phyloP scores from a whole-genome alignment of 2,888 invertebrate species.

The Lepidochitona cinerea region DNA sequence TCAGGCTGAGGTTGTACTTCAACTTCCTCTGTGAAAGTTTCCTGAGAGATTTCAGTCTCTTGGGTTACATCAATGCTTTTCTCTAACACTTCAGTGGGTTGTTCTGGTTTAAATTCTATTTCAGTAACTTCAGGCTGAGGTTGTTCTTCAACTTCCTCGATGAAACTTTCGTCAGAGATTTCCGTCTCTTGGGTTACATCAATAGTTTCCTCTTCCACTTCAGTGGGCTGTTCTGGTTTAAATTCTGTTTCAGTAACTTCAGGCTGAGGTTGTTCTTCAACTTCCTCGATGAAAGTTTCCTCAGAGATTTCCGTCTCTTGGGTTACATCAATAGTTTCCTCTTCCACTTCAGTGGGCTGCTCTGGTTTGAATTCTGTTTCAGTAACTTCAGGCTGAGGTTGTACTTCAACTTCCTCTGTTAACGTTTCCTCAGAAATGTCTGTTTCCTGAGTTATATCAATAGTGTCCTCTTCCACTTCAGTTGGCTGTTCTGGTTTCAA shows the following conservation, averaged over 20 bases:
- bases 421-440: conserved; percentile 11
- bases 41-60: background rate
- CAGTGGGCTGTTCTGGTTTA: background rate
- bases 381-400: background rate
- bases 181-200: too few species aligned
- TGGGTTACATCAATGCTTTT: background rate
- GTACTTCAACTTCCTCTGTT: background rate
- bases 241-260: background rate
- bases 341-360: background rate
- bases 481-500: background rate
- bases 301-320: too few species aligned
- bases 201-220: too few species aligned
- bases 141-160: background rate
- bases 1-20: background rate
- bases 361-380: background rate
- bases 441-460: conserved; percentile 25
- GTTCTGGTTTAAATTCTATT: background rate
- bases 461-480: too few species aligned
- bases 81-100: background rate
- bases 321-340: background rate
- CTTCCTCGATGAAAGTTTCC: background rate
- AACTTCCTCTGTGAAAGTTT: background rate
- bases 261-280: background rate
- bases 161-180: background rate
- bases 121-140: background rate